These are phyloP conservation scores for Babylonia areolata DNA, from an alignment of 1,140 invertebrate genomes.

Conservation along the genomic window DNA sequence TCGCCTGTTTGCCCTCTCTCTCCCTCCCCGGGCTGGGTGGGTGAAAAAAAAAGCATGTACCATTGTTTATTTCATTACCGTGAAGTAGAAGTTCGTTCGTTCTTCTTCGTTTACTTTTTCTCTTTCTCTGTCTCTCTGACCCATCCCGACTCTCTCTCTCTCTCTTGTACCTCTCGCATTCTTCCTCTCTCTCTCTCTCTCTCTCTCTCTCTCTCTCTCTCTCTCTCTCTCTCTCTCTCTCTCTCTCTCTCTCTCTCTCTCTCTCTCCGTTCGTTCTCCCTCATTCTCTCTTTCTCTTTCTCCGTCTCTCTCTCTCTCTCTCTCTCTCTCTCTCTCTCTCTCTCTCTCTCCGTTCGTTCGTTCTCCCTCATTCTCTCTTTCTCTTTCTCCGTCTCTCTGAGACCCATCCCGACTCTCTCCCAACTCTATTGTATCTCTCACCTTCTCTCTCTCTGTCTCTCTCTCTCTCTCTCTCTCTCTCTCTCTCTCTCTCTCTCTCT, in stretches of 20 bases:
- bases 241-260: constrained; percentile 34
- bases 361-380: neutral
- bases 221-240: constrained; percentile 8
- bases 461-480: neutral
- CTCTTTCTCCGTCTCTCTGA: constrained; percentile 1
- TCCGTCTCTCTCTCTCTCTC: constrained; percentile 24
- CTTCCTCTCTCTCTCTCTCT: constrained; percentile 27
- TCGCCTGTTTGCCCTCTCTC: neutral
- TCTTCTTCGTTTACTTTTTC: neutral
- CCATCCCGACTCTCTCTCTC: constrained; percentile 5
- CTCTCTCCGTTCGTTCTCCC: constrained; percentile 10
- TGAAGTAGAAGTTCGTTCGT: no score
- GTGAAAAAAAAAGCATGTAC: no score
- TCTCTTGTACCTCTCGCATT: constrained; percentile 15
- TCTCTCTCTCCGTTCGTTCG: constrained; percentile 18
- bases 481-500: constrained; percentile 27
- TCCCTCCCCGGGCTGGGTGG: no score
- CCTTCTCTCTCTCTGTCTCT: constrained; percentile 7
- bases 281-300: constrained; percentile 1
- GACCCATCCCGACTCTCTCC: constrained; percentile 12
- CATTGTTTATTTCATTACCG: no score
- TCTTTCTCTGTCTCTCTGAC: constrained; percentile 9
- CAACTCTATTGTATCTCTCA: constrained; percentile 17
- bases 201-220: constrained; percentile 33
- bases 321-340: constrained; percentile 32